Conservation (phyloP, 2,888 invertebrate genomes). For the Idaea straminata region DNA sequence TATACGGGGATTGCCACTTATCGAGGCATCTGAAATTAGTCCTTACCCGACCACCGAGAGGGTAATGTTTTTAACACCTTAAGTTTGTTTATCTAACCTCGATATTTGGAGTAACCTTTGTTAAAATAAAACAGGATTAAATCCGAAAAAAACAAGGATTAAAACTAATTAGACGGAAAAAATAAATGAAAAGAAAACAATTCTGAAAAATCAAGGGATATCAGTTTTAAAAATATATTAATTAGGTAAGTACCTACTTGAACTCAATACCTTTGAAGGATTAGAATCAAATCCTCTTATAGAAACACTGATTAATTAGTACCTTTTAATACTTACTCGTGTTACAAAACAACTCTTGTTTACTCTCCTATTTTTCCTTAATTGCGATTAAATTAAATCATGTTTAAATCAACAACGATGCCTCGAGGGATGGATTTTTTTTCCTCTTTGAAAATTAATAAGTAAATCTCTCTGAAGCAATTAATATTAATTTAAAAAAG, state of each 20-base stretch:
- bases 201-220: neutral
- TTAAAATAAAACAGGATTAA: no score
- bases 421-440: conserved; percentile 15
- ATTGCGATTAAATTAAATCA: conserved; percentile 28
- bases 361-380: conserved; percentile 21
- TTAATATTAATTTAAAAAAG: neutral
- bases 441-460: neutral
- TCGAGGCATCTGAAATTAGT: no score
- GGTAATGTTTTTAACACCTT: no score
- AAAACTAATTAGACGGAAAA: neutral
- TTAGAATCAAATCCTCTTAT: conserved; percentile 24
- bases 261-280: conserved; percentile 12
- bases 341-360: conserved; percentile 33
- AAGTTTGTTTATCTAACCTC: no score
- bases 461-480: neutral
- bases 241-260: neutral
- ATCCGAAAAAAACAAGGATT: neutral
- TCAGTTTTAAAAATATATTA: neutral
- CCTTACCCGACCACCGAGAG: no score
- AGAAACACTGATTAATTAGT: conserved; percentile 40
- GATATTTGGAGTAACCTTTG: no score
- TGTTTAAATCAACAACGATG: conserved; percentile 19
- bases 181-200: neutral
- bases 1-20: no score
- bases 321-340: conserved; percentile 36